Evolutionary conservation across 92 coral and sea anemone species (phyloP).

Genomic region (Palythoa grandiflora): DNA sequence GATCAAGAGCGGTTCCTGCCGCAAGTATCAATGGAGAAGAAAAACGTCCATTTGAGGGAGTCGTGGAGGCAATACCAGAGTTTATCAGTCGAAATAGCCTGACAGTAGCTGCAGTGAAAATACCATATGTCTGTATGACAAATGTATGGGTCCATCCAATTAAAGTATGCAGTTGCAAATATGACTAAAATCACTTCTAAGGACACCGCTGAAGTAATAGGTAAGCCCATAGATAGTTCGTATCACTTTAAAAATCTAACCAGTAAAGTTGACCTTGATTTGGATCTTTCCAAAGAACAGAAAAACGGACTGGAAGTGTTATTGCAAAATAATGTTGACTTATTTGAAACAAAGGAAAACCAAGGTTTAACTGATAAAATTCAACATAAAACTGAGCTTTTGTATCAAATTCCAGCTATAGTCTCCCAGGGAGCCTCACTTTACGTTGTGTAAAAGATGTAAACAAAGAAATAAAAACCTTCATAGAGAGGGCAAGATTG

Average conservation of each 20-base stretch:
- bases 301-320: too few relatives aligned
- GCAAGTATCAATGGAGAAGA: constrained; percentile 33
- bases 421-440: constrained; percentile 51
- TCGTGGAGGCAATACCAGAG: constrained; percentile 58
- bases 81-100: constrained; percentile 45
- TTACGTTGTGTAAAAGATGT: constrained; percentile 59
- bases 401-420: constrained; percentile 39
- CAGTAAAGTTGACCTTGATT: too few relatives aligned
- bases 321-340: too few relatives aligned
- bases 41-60: constrained; percentile 42
- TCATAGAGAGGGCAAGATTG: constrained; percentile 50
- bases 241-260: too few relatives aligned
- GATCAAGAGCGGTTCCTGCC: constrained; percentile 48
- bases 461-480: constrained; percentile 48
- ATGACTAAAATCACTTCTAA: too few relatives aligned
- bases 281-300: too few relatives aligned
- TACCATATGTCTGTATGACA: constrained; percentile 47
- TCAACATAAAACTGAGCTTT: constrained; percentile 33
- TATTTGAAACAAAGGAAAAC: constrained; percentile 41
- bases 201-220: too few relatives aligned
- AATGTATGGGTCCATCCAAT: constrained; percentile 61
- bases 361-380: constrained; percentile 33
- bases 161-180: constrained; percentile 53
- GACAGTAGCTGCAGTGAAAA: constrained; percentile 58
- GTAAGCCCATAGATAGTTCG: too few relatives aligned